Evolutionary conservation across 2,888 invertebrate genomes (phyloP), one percentile per base, ranked within the genome.

Genomic region (Hedychridium roseum): DNA sequence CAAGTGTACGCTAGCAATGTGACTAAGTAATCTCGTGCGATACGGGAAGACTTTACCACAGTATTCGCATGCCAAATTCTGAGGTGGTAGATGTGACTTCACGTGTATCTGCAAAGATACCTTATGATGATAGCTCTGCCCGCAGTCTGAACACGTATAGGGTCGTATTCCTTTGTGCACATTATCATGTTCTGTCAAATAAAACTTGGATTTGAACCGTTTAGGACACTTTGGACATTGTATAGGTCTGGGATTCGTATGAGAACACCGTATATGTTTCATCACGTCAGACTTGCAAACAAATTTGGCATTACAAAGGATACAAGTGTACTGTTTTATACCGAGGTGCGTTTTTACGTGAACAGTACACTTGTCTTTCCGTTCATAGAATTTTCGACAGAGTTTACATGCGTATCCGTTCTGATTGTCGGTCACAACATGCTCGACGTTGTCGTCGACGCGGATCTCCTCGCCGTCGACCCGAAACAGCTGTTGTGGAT

Each of bases 251-350:
- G 79, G 79, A 63, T 79, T 79, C 2, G 78, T 79, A 39, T 79
- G 79, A 2, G 79, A 78, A 34, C 78, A 79, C 47, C 79, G 64
- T 3, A 79, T 79, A 46, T 79, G 79, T 37, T 79, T 79, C 75
- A 79, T 78, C 2, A 79, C 78, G 44, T 79, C 78, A 3, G 78
- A 78, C 34, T 79, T 79, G 40, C 78, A 79, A 12, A 79, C 78
- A 38, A 79, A 78, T 49, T 75, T 77, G 0, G 78, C 76, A 30
- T 71, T 73, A 21, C 78, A 78, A 1, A 78, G 49, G n/a, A 72
- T 73, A 36, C 78, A 78, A 1, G 74, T 69, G 37, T 71, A 79
- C 28, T 79, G 79, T 34, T 77, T 79, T 20, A 79, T 79, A 0
- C 78, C 78, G 0, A 78, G 64, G 39, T 78, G 79, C 0, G 79